Base-by-base conservation (phyloP, 2,113 vertebrate species). In the Naja naja region DNA sequence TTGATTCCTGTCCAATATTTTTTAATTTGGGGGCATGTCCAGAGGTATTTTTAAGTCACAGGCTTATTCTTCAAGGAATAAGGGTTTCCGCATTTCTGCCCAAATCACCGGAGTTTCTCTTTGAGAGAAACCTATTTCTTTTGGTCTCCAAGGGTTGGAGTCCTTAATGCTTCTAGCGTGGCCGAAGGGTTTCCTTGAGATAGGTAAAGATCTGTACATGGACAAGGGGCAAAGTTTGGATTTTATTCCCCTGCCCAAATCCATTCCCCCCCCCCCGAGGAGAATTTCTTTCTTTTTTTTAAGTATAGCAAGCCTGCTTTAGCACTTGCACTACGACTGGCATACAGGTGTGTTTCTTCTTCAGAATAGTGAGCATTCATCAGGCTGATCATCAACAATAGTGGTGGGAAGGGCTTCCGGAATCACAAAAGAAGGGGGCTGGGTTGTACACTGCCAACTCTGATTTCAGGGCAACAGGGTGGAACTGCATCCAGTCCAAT, bases 181-280 rank as follows among this genome's bases (percentile, higher is more conserved):
- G 9, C 9, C 3, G 58, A 60, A 27, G 9, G 56, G 25, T 58
- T 58, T 25, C 0, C 7, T 2, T 58, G 56, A 58, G 56, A 58
- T 58, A 25, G 58, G 25, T 60, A 60, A 69, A n/a, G 12, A 16
- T 69, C 4, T 12, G 12, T 16, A 34, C 64, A 34, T 16, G 64
- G 30, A 69, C 64, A 69, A n/a, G 6, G 64, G n/a, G 2, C 30
- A 34, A 34, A 16, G 64, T 34, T 69, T 69, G 64, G 64, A 18
- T 69, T 69, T 69, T 34, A 69, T 69, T 34, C 30, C n/a, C 12
- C 64, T 0, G 30, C 30, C 30, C 11, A 18, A 69, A 34, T 69
- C 10, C 10, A 1, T 11, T 0, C 56, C 1, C 60, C 0, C 27
- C 27, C 27, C 1, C 11, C 60, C 27, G n/a, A n/a, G n/a, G n/a